Evolutionary conservation across 2,113 vertebrate species (phyloP).

Genomic region (Arizona elegans): DNA sequence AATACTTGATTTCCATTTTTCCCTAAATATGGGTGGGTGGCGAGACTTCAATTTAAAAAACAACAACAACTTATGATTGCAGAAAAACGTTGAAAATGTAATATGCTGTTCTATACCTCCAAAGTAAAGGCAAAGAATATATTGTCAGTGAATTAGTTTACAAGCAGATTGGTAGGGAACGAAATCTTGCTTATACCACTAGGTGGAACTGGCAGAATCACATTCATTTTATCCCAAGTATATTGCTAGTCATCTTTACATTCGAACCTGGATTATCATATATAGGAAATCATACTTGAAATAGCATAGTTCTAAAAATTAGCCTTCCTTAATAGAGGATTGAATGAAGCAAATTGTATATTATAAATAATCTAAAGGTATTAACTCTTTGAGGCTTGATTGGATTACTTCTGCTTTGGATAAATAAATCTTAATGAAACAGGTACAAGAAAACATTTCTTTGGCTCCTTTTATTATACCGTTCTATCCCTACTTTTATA

Average conservation of each 20-base stretch:
- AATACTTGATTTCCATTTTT: neutral
- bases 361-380: neutral
- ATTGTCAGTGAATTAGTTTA: neutral
- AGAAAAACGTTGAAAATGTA: neutral
- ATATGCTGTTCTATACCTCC: neutral
- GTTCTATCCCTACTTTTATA: neutral
- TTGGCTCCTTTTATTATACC: neutral
- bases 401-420: neutral
- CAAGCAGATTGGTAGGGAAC: neutral
- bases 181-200: neutral
- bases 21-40: neutral
- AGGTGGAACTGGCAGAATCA: neutral
- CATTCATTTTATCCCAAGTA: neutral
- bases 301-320: neutral
- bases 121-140: neutral
- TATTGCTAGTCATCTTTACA: neutral
- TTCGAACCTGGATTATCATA: neutral
- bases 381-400: neutral
- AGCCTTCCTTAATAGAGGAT: neutral
- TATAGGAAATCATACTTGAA: neutral
- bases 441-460: neutral
- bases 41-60: neutral
- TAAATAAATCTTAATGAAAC: neutral
- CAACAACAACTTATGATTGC: neutral
- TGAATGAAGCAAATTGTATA: neutral